Percentiles rank a stretch among this genome's conserved stretches.
Evolutionary conservation across 2,113 vertebrate species (phyloP).

Genomic region (Cyphomyrus plagiostoma): DNA sequence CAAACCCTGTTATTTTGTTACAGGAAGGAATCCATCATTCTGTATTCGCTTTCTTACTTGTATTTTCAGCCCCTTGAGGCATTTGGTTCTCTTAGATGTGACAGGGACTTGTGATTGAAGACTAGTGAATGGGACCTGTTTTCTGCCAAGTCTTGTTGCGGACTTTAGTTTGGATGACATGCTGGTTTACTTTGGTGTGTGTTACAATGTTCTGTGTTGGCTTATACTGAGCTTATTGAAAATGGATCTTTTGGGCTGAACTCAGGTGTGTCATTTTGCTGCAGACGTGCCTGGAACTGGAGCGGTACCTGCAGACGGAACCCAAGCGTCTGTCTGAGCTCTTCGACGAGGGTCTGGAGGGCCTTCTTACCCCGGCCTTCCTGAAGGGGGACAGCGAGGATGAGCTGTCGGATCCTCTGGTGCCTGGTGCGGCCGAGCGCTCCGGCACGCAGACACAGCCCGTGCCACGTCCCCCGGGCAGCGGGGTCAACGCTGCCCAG

Average conservation of each 20-base stretch:
- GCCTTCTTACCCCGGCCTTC: constrained; percentile 78
- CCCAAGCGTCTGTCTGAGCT: constrained; percentile 85
- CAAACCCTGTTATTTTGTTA: background rate
- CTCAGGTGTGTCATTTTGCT: constrained; percentile 46
- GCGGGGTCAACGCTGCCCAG: constrained; percentile 83
- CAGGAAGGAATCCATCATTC: background rate
- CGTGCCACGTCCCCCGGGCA: constrained; percentile 70
- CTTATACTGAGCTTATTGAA: constrained; percentile 8
- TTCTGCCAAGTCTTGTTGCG: background rate
- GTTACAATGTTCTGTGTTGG: background rate
- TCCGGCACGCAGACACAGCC: constrained; percentile 64
- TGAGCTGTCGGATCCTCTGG: constrained; percentile 69
- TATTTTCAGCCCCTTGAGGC: background rate
- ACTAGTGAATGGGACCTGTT: background rate
- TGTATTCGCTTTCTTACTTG: background rate
- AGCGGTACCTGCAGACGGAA: constrained; percentile 95
- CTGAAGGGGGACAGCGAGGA: constrained; percentile 74
- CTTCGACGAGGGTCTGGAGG: constrained; percentile 86
- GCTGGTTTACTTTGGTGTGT: background rate
- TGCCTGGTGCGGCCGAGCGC: constrained; percentile 69
- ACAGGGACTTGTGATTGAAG: background rate
- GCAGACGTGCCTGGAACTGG: constrained; percentile 93
- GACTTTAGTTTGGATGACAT: background rate
- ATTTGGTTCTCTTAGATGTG: background rate
- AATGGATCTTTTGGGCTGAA: background rate